Percentiles rank a stretch among this genome's conserved stretches.
Evolutionary conservation across 2,888 invertebrate genomes (phyloP).

Genomic region (Ligdia adustata): DNA sequence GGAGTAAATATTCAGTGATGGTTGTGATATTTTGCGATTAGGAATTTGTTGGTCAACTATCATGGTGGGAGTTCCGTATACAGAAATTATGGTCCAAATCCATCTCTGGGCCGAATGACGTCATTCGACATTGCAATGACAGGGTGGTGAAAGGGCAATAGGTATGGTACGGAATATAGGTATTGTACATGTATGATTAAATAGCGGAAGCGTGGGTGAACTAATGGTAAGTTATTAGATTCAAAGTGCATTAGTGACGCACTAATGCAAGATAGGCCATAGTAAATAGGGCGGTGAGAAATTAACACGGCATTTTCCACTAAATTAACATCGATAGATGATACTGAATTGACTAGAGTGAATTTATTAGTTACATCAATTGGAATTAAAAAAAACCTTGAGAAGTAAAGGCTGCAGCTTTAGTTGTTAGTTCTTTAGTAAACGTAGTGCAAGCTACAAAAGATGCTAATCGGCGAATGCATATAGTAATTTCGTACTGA

Average conservation of each 20-base stretch:
- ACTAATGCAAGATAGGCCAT: constrained; percentile 14
- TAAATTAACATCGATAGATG: no score
- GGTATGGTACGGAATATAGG: constrained; percentile 30
- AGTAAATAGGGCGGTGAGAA: not conserved
- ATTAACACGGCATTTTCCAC: not conserved
- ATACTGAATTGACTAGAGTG: no score
- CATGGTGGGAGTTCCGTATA: constrained; percentile 55
- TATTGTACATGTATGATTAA: constrained; percentile 38
- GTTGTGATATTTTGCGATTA: constrained; percentile 27
- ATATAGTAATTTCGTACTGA: no score
- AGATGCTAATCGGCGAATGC: no score
- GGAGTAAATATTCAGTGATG: constrained; percentile 43
- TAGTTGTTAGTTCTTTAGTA: no score
- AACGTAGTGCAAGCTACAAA: no score
- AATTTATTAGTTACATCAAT: no score
- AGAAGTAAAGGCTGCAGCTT: no score
- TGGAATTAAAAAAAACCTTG: no score
- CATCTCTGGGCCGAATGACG: constrained; percentile 79
- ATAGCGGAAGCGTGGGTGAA: constrained; percentile 45
- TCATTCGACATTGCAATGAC: constrained; percentile 78
- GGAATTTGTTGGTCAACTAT: constrained; percentile 8
- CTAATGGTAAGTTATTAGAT: constrained; percentile 53
- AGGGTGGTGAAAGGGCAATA: constrained; percentile 70
- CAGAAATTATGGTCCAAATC: constrained; percentile 80
- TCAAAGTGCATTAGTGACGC: constrained; percentile 43